Conservation (phyloP, 2,888 invertebrate genomes). For the Drosophila acutilabella region DNA sequence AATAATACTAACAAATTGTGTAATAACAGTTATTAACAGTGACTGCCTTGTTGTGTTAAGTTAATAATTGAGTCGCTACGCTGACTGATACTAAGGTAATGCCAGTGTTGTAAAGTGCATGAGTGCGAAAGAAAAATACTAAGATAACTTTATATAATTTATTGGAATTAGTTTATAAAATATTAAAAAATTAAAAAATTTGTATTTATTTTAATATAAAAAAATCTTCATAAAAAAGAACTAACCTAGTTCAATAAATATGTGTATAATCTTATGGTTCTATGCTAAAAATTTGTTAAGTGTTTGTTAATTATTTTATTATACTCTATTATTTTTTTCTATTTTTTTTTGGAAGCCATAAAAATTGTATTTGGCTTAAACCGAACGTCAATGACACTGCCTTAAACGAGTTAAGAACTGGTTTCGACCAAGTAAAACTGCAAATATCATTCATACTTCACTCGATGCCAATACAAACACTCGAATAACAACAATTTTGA, state of each 20-base stretch:
- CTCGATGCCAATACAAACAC: neutral
- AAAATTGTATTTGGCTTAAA: conserved; percentile 27
- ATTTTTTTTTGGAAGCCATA: conserved; percentile 31
- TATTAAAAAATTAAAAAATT: no score
- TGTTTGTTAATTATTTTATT: neutral
- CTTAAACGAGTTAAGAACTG: conserved; percentile 63
- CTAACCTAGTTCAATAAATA: conserved; percentile 19
- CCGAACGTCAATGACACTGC: conserved; percentile 51
- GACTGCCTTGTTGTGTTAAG: conserved; percentile 5
- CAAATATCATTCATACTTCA: conserved; percentile 33
- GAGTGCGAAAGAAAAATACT: no score
- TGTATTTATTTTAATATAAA: no score
- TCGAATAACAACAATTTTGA: conserved; percentile 6
- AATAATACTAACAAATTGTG: conserved; percentile 4
- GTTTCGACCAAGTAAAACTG: conserved; percentile 53
- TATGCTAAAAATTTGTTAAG: no score
- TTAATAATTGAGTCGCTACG: conserved; percentile 14
- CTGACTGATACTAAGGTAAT: conserved; percentile 20
- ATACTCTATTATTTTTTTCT: conserved; percentile 12
- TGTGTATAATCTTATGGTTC: neutral
- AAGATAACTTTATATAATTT: neutral
- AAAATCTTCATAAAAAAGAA: neutral
- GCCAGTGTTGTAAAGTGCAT: neutral
- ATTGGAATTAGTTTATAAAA: no score
- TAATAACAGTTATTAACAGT: conserved; percentile 21